Evolutionary conservation across 2,113 vertebrate genomes (phyloP).

Genomic region (Apodemus speciosus): DNA sequence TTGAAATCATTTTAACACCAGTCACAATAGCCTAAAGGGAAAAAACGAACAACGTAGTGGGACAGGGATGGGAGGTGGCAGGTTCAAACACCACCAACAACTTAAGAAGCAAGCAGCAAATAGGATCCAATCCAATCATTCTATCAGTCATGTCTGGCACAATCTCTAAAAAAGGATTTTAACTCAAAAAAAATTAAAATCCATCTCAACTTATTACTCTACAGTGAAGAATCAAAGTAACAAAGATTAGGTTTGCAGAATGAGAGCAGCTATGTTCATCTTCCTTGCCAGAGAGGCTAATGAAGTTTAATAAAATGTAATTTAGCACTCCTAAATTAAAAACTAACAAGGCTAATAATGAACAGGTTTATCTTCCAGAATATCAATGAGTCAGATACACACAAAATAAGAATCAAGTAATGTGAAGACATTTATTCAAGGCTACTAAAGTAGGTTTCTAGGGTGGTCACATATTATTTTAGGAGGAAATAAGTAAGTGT

Average conservation of each 20-base stretch:
- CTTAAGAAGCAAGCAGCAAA: constrained; percentile 66
- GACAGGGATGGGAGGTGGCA: not conserved
- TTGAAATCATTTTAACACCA: constrained; percentile 72
- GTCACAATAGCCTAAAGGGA: constrained; percentile 75
- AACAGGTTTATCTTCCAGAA: constrained; percentile 70
- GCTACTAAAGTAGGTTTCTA: not conserved
- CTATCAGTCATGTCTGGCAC: constrained; percentile 62
- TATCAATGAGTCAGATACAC: constrained; percentile 63
- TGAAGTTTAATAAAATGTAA: constrained; percentile 75
- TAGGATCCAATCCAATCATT: constrained; percentile 55
- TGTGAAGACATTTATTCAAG: constrained; percentile 45
- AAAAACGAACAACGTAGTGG: constrained; percentile 31
- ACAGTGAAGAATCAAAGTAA: constrained; percentile 46
- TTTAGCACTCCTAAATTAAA: constrained; percentile 74
- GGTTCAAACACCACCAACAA: constrained; percentile 64
- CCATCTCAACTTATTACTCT: constrained; percentile 52
- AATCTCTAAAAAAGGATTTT: constrained; percentile 57
- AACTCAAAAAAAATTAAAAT: constrained; percentile 37
- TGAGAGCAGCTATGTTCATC: constrained; percentile 13
- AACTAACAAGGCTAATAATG: constrained; percentile 73
- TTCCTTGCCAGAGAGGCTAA: constrained; percentile 58
- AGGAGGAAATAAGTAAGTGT: constrained; percentile 26
- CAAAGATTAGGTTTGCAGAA: constrained; percentile 37
- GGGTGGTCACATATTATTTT: constrained; percentile 39
- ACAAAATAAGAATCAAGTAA: constrained; percentile 57